Base-by-base conservation (phyloP, 2,113 vertebrate genomes). In the Lamprologus lemairii region DNA sequence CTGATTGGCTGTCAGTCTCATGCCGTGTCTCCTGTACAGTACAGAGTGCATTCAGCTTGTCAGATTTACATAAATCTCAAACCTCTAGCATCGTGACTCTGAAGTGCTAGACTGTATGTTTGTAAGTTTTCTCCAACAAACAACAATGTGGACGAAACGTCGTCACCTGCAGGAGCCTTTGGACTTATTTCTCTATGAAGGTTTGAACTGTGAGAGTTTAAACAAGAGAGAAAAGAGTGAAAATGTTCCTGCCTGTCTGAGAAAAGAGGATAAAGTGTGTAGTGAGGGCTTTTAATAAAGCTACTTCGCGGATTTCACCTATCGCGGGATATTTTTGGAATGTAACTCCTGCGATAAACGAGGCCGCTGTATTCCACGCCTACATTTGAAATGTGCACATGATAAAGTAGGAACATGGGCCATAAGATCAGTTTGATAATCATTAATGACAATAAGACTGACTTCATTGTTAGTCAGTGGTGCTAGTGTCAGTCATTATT, bases 21-120 rank as follows among this genome's bases (percentile, higher is more conserved):
- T 58, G 55, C 23, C 0, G 3, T 58, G 57, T 58, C 8, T 31
- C 57, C 26, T 58, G 57, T 58, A 31, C 55, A 16, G 55, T 31
- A 31, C 57, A 31, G 5, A 58, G 14, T 58, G 57, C 26, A 9
- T 58, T 58, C 26, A 58, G 57, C 26, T 2, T 58, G 57, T 58
- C 57, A 58, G 2, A 31, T 31, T 58, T 58, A 17, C 14, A 31
- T 58, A 2, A 58, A 3, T 58, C 26, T 58, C 1, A 16, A 2
- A 58, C 2, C 23, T 16, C 57, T 31, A 58, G 57, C 26, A 17
- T 14, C 0, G 26, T 17, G 26, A 9, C 57, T 58, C 13, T 0
- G 2, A 31, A 31, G 57, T 58, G 57, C 57, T 9, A 26, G 3
- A 58, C 26, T 31, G 26, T 58, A 58, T 58, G 26, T 31, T 17